Conservation (phyloP, 2,113 vertebrate genomes). For the Pao palembangensis region DNA sequence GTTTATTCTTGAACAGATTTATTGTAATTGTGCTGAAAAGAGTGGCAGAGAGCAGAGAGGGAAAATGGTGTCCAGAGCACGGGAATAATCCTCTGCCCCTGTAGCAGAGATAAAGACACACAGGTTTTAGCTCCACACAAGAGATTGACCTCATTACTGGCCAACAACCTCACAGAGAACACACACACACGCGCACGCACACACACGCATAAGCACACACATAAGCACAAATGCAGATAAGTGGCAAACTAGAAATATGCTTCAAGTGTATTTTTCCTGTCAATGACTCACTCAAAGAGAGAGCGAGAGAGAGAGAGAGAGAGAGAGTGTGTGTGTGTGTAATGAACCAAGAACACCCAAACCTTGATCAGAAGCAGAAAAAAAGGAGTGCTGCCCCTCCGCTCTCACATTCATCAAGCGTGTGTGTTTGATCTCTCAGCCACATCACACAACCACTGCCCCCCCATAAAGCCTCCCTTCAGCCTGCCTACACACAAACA, state of each 20-base stretch:
- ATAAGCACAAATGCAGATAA: conserved; percentile 20
- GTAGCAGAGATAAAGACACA: conserved; percentile 66
- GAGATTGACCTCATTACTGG: conserved; percentile 70
- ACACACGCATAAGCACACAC: conserved; percentile 2
- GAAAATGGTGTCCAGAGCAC: conserved; percentile 49
- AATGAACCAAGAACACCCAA: conserved; percentile 87
- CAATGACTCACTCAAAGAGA: conserved; percentile 32
- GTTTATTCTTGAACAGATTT: not conserved
- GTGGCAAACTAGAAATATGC: conserved; percentile 21
- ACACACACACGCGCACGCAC: conserved; percentile 8
- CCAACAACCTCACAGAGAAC: conserved; percentile 39
- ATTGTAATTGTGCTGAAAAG: not conserved
- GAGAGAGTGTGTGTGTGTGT: conserved; percentile 61
- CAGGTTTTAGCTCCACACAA: conserved; percentile 59
- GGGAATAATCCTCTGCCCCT: conserved; percentile 62
- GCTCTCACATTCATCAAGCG: conserved; percentile 90
- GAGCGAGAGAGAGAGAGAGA: too few species aligned
- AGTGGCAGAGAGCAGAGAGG: conserved; percentile 18
- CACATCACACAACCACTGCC: conserved; percentile 86
- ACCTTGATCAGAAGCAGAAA: conserved; percentile 86
- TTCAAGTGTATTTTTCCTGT: conserved; percentile 27
- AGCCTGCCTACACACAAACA: conserved; percentile 26
- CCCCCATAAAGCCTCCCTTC: conserved; percentile 63
- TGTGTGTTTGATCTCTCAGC: conserved; percentile 95
- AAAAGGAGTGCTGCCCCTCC: conserved; percentile 72